A percentile compares a stretch with the other conserved stretches of the same genome.
Conservation (phyloP, 2,888 invertebrate species). For the Norana najaformis region DNA sequence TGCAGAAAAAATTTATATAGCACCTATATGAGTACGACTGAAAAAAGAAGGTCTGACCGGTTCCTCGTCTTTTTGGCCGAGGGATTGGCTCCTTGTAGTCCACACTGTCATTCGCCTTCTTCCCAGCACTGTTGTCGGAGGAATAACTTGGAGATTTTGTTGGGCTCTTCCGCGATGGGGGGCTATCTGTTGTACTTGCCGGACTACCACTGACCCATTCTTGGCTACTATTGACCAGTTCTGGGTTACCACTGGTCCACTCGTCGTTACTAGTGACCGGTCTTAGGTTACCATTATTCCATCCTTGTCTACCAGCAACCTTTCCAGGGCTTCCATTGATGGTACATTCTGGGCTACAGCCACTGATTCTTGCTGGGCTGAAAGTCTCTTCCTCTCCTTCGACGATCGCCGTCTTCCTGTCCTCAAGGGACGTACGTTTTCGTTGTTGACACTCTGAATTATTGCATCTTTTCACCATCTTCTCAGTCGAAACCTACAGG, state of each 20-base stretch:
- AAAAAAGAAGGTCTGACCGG: background rate
- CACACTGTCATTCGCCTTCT: background rate
- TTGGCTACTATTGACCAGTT: too few relatives aligned
- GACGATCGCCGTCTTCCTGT: background rate
- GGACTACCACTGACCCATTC: background rate
- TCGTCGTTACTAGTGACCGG: background rate
- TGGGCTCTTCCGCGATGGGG: background rate
- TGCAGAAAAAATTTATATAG: background rate
- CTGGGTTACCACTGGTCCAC: background rate
- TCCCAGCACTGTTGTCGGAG: background rate
- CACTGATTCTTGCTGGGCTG: background rate
- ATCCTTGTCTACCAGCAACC: background rate
- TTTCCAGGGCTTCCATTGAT: too few relatives aligned
- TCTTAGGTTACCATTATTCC: background rate
- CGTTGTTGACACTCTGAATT: background rate
- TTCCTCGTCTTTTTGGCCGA: background rate
- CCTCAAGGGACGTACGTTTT: background rate
- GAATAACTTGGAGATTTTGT: background rate
- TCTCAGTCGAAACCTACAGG: background rate
- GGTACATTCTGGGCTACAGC: too few relatives aligned
- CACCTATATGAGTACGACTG: background rate
- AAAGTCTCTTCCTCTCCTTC: background rate
- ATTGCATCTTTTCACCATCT: slow-evolving; percentile 5
- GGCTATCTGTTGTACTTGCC: background rate
- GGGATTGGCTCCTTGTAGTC: background rate